phyloP scores from a whole-genome alignment of 2,888 invertebrate species.

The Embidobia sp. region DNA sequence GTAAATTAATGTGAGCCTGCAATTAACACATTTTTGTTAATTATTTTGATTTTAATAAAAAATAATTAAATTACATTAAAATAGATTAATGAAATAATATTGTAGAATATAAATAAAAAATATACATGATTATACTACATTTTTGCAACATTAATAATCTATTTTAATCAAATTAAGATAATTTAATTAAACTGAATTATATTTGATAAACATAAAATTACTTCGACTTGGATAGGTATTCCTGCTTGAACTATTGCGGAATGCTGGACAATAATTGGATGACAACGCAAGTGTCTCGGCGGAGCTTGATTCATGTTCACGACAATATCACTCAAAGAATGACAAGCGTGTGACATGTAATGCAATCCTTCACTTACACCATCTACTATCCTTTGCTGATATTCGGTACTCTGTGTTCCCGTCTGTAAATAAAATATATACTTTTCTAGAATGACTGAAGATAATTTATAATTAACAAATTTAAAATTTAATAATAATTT shows the following conservation, averaged over 20 bases:
- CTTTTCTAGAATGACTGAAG: no score
- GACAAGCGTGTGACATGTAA: slow-evolving; percentile 93
- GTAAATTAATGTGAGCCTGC: slow-evolving; percentile 76
- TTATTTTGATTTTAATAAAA: no score
- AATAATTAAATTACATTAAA: no score
- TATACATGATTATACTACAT: no score
- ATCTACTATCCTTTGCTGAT: slow-evolving; percentile 87
- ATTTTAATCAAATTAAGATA: no score
- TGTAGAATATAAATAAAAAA: no score
- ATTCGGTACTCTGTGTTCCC: slow-evolving; percentile 80
- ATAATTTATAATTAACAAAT: no score
- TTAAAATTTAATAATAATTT: no score
- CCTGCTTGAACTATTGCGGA: slow-evolving; percentile 86
- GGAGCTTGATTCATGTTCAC: slow-evolving; percentile 86
- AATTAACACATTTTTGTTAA: no score
- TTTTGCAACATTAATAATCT: no score
- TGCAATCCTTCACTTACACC: slow-evolving; percentile 91
- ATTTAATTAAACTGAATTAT: no score
- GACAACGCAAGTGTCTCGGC: slow-evolving; percentile 87
- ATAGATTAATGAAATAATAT: no score
- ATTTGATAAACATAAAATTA: slow-evolving; percentile 65
- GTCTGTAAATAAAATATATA: slow-evolving; percentile 55
- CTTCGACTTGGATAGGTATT: slow-evolving; percentile 86
- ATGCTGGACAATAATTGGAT: slow-evolving; percentile 88
- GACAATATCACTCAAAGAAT: slow-evolving; percentile 93